Base-by-base conservation (phyloP, 2,888 invertebrate genomes). In the Clostera curtula region DNA sequence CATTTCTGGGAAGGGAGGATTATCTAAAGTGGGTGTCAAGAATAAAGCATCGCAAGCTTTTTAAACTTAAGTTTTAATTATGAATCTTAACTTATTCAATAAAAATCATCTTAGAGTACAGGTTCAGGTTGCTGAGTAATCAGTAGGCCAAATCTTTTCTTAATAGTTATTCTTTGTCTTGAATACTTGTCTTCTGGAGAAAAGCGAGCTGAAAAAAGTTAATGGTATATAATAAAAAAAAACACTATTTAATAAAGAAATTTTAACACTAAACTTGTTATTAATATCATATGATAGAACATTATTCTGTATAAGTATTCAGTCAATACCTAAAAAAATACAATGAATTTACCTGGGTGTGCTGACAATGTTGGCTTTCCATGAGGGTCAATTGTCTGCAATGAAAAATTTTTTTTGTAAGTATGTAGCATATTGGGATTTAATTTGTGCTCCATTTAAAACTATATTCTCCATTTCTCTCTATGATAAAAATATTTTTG, bases 101-200 rank as follows among this genome's bases (percentile, higher is more conserved):
- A 15, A 15, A 15, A 15, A 18, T 18, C 3, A 18, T n/a, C 12
- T 15, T 15, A 23, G 4, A 23, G 15, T 15, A 88, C 79, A 19
- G 90, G 89, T 56, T 89, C 86, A 5, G 95, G 90, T 57, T 92
- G 89, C 62, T 97, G 96, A 6, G 95, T 96, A 5, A 93, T 85
- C 11, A 97, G 86, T 9, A 97, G 85, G 11, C 92, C 92, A 75
- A 95, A 97, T 56, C 97, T 87, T 64, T 93, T 92, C 82, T 98
- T 97, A 37, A 96, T 90, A 5, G 88, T 91, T 39, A 97, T 90
- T 50, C 97, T 86, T 52, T 97, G 92, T 40, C 92, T 88, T 1
- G 96, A 97, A 71, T 92, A 96, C 69, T 95, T 93, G 68, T 98
- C 97, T 71, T 97, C 96, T 0, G 97, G 97, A 1, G 97, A 96